Conservation (phyloP, 2,113 vertebrate genomes). For the Eulemur macaco region DNA sequence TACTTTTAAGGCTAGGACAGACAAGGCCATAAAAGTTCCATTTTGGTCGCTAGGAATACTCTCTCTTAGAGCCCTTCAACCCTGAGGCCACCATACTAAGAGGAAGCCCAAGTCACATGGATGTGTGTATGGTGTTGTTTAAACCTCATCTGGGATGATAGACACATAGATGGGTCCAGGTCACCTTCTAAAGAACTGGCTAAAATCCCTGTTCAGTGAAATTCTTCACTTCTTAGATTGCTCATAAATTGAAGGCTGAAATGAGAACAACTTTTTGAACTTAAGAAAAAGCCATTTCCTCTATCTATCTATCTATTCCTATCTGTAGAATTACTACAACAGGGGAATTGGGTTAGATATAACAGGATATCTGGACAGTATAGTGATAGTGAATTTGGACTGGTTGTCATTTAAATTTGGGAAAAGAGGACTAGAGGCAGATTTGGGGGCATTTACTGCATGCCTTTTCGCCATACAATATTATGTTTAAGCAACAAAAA, state of each 20-base stretch:
- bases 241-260: not conserved
- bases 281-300: not conserved
- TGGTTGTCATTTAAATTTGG: slow-evolving; percentile 2
- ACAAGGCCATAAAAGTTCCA: not conserved
- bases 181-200: not conserved
- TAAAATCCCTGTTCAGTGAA: not conserved
- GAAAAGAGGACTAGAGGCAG: not conserved
- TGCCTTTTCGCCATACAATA: not conserved
- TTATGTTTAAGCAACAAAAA: not conserved
- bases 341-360: not conserved
- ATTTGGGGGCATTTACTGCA: not conserved
- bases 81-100: not conserved
- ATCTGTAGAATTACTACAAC: not conserved
- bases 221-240: not conserved
- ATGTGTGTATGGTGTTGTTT: not conserved
- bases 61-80: not conserved
- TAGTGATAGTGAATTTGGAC: not conserved
- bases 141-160: not conserved
- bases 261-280: not conserved
- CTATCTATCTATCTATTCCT: not conserved
- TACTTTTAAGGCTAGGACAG: not conserved
- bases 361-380: not conserved
- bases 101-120: not conserved
- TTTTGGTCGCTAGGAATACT: not conserved
- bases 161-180: not conserved